These are phyloP conservation scores for Callorhinus ursinus DNA, from an alignment of 2,113 vertebrate species.

Conservation along the genomic window DNA sequence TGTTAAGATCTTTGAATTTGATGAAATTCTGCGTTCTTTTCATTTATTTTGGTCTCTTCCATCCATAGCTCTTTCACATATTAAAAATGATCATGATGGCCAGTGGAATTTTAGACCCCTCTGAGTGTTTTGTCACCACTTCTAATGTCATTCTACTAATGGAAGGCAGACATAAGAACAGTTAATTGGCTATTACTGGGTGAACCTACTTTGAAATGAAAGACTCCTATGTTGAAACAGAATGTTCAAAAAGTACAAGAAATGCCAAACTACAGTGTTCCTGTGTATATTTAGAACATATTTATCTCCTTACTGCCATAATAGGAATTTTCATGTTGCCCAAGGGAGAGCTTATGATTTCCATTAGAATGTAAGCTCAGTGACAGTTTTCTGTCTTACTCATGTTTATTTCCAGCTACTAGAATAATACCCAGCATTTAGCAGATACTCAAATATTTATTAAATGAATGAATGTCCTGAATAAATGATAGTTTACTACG, in stretches of 20 bases:
- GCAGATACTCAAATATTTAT: not conserved
- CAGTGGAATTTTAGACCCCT: not conserved
- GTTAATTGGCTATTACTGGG: not conserved
- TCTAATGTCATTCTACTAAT: not conserved
- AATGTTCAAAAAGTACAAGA: not conserved
- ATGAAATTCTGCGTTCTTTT: not conserved
- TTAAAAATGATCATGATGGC: not conserved
- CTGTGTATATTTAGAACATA: not conserved
- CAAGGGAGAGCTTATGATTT: not conserved
- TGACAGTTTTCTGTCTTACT: not conserved
- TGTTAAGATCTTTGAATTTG: not conserved
- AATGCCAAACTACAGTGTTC: not conserved
- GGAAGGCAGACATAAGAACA: not conserved
- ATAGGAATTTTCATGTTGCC: constrained; percentile 1
- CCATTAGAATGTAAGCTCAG: not conserved
- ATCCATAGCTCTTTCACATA: not conserved
- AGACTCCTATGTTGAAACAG: not conserved
- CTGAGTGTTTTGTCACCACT: not conserved
- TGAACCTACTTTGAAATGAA: constrained; percentile 7
- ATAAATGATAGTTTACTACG: not conserved
- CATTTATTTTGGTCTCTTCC: not conserved
- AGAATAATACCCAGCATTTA: not conserved
- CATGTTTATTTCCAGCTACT: not conserved
- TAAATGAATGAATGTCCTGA: not conserved
- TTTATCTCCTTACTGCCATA: not conserved